Evolutionary conservation across 1,140 invertebrate genomes (phyloP).

Genomic region (Zaprionus camerounensis): DNA sequence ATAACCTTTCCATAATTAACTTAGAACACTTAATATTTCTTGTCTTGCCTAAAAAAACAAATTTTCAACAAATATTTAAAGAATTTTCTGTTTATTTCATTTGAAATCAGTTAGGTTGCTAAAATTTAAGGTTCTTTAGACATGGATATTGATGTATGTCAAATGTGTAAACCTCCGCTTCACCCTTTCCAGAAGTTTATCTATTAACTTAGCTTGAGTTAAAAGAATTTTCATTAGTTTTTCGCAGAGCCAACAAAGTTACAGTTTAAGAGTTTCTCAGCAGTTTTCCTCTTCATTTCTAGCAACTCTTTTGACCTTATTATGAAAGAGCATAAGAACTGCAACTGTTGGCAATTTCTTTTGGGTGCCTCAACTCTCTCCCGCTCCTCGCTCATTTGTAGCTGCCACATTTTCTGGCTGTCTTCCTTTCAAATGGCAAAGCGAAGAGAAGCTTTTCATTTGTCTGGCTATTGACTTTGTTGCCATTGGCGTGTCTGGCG

Average conservation of each 20-base stretch:
- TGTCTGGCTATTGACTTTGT: conserved; percentile 80
- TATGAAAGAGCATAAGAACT: conserved; percentile 9
- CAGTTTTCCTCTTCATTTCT: neutral
- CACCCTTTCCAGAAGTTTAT: neutral
- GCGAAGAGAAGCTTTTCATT: conserved; percentile 63
- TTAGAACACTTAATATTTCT: too few relatives aligned
- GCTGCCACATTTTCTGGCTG: conserved; percentile 39
- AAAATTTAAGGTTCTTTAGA: neutral
- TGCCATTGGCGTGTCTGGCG: conserved; percentile 75
- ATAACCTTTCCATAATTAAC: too few relatives aligned
- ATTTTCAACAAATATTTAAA: neutral
- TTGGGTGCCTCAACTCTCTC: neutral
- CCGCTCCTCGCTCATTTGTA: conserved; percentile 24
- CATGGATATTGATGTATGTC: neutral
- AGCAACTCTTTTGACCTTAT: neutral
- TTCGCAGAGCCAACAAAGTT: neutral
- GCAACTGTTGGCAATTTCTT: neutral
- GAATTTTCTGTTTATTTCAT: neutral
- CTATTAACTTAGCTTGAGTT: neutral
- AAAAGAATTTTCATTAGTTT: neutral
- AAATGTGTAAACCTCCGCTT: neutral
- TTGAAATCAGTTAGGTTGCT: neutral
- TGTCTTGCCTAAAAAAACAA: neutral
- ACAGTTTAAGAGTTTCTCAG: neutral
- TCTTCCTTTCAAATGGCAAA: conserved; percentile 26